Base-by-base conservation (phyloP, 2,797 vertebrate genomes). In the Lophotriccus pileatus region DNA sequence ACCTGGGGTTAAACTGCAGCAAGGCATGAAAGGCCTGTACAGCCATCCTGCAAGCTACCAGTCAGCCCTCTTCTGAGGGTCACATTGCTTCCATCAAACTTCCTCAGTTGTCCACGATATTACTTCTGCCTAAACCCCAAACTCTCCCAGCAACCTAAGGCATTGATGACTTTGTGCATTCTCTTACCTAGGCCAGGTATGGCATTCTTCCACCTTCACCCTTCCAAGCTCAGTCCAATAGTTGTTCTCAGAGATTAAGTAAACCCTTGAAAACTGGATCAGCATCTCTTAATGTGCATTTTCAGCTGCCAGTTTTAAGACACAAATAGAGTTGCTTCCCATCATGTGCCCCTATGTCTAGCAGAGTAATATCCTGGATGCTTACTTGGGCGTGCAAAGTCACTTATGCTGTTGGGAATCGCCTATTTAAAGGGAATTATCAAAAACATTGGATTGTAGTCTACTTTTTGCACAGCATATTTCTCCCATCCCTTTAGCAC, bases 331-430 rank as follows among this genome's bases (percentile, higher is more conserved):
- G 32, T 27, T 77, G 3, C 7, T 75, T 27, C 30, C 32, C 14
- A 24, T 22, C 24, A 6, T 14, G 16, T 52, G 2, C 19, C 41
- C 21, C 28, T 47, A 0, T 15, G 5, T 36, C 41, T n/a, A 39
- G 25, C 4, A 3, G 6, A 12, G 12, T 73, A 36, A 60, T 1
- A 4, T 24, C 66, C 28, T 4, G 0, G 59, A 46, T 41, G 39
- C 49, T 55, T 63, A 6, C 28, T 34, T 46, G 70, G 53, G 43
- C 7, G 4, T 34, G 15, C 43, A 82, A 85, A 90, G 30, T 2
- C 20, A 12, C 85, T 83, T 83, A 59, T 79, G 85, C 58, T 75
- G 44, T 34, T 37, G 4, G 4, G 6, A 27, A 23, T 83, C 53
- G 43, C n/a, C 49, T 39, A 0, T 76, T 88, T 63, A n/a, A 28